Base-by-base conservation (phyloP, 1,140 invertebrate genomes). In the Bombus affinis region DNA sequence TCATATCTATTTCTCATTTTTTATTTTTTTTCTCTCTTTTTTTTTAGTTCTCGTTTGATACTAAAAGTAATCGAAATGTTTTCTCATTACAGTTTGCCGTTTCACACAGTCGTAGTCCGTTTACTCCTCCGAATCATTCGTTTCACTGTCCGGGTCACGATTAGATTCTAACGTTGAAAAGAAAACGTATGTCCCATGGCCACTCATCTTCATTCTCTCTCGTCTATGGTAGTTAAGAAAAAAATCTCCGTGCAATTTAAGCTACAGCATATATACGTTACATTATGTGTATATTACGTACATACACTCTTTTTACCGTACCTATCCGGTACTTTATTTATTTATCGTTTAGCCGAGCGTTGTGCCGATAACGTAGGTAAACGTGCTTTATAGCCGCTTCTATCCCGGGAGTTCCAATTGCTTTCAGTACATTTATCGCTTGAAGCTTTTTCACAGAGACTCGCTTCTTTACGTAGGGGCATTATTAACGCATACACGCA, bases 121-220 rank as follows among this genome's bases (percentile, higher is more conserved):
- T 39, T 35, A 53, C 44, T 53, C 65, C 65, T 53, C 62, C 73
- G 68, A 76, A 68, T 76, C 72, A 37, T 74, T 80, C 82, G 39
- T 42, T 28, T 62, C 75, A 75, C 66, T 22, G 18, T 44, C 28
- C 59, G 18, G 39, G 28, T 70, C 59, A 35, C 44, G 81, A 74
- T 22, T 68, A 47, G 72, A 85, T 65, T 85, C 44, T 37, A 75
- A 44, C 53, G 37, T 71, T 59, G 35, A 79, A 77, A 74, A 70
- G 32, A 32, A 88, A 42, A 86, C 85, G 92, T 92, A 93, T 93
- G 93, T 92, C 92, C 92, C 91, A 92, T 93, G 93, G 92, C 90
- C 88, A 92, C 80, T 88, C 85, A 78, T 73, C 84, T 66, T 88
- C 72, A 77, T 90, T 80, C 68, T 72, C 44, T 85, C 78, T 72